Evolutionary conservation across 2,797 vertebrate genomes (phyloP), one percentile per base, ranked within the genome.

Genomic region (Kryptopterus vitreolus): DNA sequence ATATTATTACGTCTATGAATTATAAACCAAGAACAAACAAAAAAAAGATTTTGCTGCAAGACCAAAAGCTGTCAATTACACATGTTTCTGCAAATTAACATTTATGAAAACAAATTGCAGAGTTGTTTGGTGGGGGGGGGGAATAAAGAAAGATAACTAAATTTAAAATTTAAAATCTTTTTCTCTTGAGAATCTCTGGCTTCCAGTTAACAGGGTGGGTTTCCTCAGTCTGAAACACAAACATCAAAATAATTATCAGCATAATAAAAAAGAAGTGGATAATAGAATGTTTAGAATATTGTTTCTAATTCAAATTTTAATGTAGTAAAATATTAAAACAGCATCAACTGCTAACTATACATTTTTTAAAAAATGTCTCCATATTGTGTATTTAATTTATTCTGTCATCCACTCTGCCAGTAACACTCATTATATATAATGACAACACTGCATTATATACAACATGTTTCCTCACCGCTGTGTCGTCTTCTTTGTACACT

Each of bases 131-230:
- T 62, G 10, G 16, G 22, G 16, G 11, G 31, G n/a, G 13, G 57
- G 50, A 76, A 81, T 50, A 29, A 18, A 10, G 29, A 70, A 48
- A 77, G 50, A 75, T 75, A 58, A 35, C 73, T 20, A 78, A 79
- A 70, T 80, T 33, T 26, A 78, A 78, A 70, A 63, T 86, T 90
- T 93, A 99, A 92, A 98, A 99, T 92, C 98, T 91, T 89, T 98
- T 99, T 87, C 97, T 96, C 90, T 99, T 99, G 90, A 99, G 95
- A 89, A 99, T 99, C 92, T 99, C 97, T 87, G 98, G 97, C 90
- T 99, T 99, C 98, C 98, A 99, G 91, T 95, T 99, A 92, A 99
- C 88, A 9, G 97, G 97, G 87, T 99, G 98, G 57, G 94, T 95
- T 94, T 99, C 97, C 92, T 99, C 98, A 38, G 96, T 98, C 98